Conservation (phyloP, 1,140 invertebrate species). For the Littorina saxatilis region DNA sequence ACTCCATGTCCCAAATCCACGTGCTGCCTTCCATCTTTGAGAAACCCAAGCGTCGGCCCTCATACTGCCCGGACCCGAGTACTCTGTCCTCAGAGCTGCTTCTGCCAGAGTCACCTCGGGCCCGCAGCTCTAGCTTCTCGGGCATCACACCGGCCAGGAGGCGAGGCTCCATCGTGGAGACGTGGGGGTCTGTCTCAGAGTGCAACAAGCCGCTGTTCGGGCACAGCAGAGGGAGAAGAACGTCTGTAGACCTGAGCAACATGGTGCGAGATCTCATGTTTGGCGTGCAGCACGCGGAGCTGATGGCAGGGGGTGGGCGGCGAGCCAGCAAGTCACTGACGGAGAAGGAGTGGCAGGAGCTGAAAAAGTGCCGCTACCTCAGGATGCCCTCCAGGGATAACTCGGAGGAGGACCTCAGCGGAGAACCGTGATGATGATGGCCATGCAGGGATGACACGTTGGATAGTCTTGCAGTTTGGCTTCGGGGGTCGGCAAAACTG, state of each 20-base stretch:
- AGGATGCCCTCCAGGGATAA: slow-evolving; percentile 4
- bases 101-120: neutral
- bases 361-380: slow-evolving; percentile 24
- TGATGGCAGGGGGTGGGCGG: neutral
- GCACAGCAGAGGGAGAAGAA: neutral
- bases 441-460: neutral
- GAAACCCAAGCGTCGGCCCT: neutral
- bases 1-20: slow-evolving; percentile 1
- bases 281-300: slow-evolving; percentile 18
- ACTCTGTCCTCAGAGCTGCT: neutral
- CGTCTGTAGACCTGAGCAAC: slow-evolving; percentile 10
- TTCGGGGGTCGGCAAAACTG: neutral
- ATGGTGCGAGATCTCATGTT: slow-evolving; percentile 13
- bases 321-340: neutral
- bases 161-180: slow-evolving; percentile 2
- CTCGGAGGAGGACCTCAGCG: neutral
- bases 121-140: slow-evolving; percentile 24
- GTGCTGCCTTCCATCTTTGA: neutral
- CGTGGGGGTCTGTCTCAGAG: slow-evolving; percentile 20
- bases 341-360: slow-evolving; percentile 16
- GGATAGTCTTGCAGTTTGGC: neutral
- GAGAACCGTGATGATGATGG: neutral
- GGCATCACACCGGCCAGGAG: slow-evolving; percentile 16
- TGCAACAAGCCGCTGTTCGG: neutral
- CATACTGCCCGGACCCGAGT: neutral